Conservation (phyloP, 2,797 vertebrate species). For the Poliocrania exsul region DNA sequence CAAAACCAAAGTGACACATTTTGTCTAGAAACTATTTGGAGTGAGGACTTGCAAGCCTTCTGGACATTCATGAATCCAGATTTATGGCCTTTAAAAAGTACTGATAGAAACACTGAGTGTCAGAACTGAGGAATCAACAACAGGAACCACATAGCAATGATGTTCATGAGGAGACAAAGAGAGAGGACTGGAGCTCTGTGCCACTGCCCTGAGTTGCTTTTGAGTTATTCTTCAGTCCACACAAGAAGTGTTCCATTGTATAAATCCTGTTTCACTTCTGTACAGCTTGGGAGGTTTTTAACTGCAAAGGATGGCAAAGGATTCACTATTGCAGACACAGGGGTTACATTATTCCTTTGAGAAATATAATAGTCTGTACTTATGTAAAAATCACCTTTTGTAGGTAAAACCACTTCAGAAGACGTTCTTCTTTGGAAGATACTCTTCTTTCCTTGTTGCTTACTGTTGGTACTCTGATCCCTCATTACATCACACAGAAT, state of each 20-base stretch:
- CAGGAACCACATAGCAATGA: neutral
- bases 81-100: neutral
- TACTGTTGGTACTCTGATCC: neutral
- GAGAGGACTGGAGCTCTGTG: neutral
- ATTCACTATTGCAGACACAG: neutral
- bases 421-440: neutral
- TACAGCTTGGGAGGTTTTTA: neutral
- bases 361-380: accelerated
- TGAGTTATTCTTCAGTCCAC: neutral
- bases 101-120: neutral
- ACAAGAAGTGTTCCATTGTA: neutral
- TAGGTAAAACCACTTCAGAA: neutral
- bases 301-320: neutral
- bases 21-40: neutral
- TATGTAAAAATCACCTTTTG: neutral
- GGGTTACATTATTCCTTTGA: neutral
- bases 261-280: neutral
- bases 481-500: neutral
- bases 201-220: neutral
- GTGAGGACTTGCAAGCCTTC: neutral
- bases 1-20: neutral
- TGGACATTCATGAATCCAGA: neutral
- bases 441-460: neutral
- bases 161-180: neutral
- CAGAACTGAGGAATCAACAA: neutral